Evolutionary conservation across 2,888 invertebrate genomes (phyloP), one percentile per base, ranked within the genome.

Genomic region (Callimorpha dominula): DNA sequence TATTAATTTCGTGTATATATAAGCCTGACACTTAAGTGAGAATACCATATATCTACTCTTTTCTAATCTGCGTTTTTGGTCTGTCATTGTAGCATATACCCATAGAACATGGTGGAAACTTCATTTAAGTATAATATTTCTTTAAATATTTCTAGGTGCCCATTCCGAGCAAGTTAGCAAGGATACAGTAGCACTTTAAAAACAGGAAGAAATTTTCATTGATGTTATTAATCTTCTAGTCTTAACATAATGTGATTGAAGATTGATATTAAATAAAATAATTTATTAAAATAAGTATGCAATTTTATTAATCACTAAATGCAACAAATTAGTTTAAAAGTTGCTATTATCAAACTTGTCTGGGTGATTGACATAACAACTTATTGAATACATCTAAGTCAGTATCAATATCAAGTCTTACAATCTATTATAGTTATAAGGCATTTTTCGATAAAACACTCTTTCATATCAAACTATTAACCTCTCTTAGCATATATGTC

Each of bases 271-370:
- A 87, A 86, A 90, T 91, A 89, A 78, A 87, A 82, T 73, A 75
- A 75, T 81, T 71, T 85, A 14, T 72, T 88, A 94, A 95, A 95
- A 95, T 95, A 95, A 90, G 95, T 95, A 95, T 95, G 95, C 94
- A 95, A 95, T 94, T 95, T 95, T 94, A 94, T 94, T 95, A 92
- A 89, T 94, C 93, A 93, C 95, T 95, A 95, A 95, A 95, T 95
- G 95, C 95, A 95, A 95, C 95, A 95, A 93, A 95, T 94, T 93
- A 95, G 91, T 92, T 93, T 91, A 92, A 86, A 86, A 91, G 93
- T 94, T 93, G 94, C 88, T 91, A 91, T 89, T 86, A 90, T 92
- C 91, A 91, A 91, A 88, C 89, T 89, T 84, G 86, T 87, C 84
- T 87, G 87, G 88, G 90, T 91, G 89, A 90, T 88, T 89, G 91